phyloP scores from a whole-genome alignment of 2,888 invertebrate species.

The Ormyrus nitidulus region DNA sequence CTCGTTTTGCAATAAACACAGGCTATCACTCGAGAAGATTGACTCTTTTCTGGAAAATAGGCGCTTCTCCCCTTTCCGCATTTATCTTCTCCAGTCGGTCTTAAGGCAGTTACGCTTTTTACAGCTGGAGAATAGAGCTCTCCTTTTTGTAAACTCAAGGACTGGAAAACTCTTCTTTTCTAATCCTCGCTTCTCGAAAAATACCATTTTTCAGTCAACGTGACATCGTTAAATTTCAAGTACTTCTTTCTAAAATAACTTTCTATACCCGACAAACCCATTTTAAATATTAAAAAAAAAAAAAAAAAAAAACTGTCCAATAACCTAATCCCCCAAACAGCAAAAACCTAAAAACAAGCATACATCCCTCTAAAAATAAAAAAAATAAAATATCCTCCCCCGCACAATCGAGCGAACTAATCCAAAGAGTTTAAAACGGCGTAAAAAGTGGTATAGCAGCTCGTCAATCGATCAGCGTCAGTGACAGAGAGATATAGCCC shows the following conservation, averaged over 20 bases:
- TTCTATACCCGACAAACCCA: too few relatives aligned
- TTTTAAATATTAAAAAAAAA: too few relatives aligned
- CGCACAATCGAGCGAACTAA: too few relatives aligned
- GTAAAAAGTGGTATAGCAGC: not conserved
- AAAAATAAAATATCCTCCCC: not conserved
- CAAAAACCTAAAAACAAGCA: not conserved
- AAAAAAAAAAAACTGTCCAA: not conserved
- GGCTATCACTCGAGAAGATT: conserved; percentile 20
- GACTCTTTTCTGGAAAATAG: conserved; percentile 24
- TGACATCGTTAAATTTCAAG: too few relatives aligned
- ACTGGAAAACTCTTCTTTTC: not conserved
- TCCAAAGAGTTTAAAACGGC: too few relatives aligned
- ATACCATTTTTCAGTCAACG: not conserved
- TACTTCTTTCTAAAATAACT: too few relatives aligned
- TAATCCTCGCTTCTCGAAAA: not conserved
- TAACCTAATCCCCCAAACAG: not conserved
- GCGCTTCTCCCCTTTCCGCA: conserved; percentile 9
- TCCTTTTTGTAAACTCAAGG: conserved; percentile 10
- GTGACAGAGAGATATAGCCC: too few relatives aligned
- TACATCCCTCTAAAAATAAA: not conserved
- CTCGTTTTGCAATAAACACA: not conserved
- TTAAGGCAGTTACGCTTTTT: conserved; percentile 43
- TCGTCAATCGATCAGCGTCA: conserved; percentile 27
- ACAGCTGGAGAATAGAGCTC: conserved; percentile 13
- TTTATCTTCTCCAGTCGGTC: conserved; percentile 26